phyloP scores from a whole-genome alignment of 2,797 vertebrate genomes.

The Argya squamiceps region DNA sequence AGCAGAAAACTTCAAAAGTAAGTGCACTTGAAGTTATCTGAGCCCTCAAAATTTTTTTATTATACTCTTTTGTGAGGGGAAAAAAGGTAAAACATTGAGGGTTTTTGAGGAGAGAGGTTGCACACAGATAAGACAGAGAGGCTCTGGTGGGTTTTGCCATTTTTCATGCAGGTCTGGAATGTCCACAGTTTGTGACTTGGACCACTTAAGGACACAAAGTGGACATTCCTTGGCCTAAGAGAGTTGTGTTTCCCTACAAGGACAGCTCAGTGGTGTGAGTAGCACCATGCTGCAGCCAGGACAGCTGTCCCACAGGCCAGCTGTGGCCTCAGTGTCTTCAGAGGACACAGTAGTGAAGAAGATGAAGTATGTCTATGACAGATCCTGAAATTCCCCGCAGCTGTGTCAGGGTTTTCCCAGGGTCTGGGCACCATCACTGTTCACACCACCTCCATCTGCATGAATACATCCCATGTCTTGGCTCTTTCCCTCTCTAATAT shows the following conservation, averaged over 20 bases:
- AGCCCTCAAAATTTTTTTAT: neutral
- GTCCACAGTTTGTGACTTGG: rapidly evolving
- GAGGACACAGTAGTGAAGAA: neutral
- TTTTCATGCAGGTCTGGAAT: neutral
- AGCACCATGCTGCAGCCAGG: neutral
- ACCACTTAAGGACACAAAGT: neutral
- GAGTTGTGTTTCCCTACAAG: neutral
- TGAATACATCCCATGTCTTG: neutral
- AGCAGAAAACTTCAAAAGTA: conserved; percentile 15
- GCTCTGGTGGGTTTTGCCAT: neutral
- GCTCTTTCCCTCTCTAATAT: neutral
- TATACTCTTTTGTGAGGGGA: neutral
- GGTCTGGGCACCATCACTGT: neutral
- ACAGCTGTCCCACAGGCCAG: neutral
- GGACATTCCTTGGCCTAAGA: neutral
- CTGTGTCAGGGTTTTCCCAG: neutral
- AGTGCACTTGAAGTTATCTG: neutral
- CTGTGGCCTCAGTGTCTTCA: neutral
- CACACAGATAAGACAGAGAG: neutral
- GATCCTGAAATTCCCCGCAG: neutral
- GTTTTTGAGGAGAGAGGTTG: neutral
- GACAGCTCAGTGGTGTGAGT: neutral
- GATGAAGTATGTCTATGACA: neutral
- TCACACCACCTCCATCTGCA: neutral
- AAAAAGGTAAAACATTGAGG: neutral